phyloP scores from a whole-genome alignment of 2,797 vertebrate species.

The Threskiornis aethiopicus region DNA sequence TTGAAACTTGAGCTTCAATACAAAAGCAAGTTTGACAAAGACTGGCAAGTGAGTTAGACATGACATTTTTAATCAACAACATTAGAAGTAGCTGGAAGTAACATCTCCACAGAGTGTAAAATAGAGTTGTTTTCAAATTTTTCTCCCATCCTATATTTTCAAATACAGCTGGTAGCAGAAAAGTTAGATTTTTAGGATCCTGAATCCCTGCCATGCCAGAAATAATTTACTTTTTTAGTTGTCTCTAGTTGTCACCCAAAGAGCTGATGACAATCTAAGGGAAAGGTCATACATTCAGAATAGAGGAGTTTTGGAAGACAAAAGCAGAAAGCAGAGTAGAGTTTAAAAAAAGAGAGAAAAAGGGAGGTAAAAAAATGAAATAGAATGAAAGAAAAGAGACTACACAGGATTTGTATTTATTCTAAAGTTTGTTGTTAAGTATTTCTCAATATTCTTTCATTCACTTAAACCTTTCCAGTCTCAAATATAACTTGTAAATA shows the following conservation, averaged over 20 bases:
- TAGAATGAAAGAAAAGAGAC: neutral
- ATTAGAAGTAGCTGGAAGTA: neutral
- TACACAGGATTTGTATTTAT: neutral
- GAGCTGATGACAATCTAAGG: neutral
- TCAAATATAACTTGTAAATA: neutral
- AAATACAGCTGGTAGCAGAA: neutral
- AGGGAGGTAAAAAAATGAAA: accelerated
- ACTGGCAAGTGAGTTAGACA: conserved; percentile 65
- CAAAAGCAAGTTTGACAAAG: conserved; percentile 40
- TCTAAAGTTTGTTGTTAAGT: neutral
- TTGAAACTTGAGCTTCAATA: conserved; percentile 61
- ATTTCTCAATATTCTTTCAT: neutral
- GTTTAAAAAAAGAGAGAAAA: neutral
- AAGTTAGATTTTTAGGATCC: neutral
- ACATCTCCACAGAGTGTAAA: neutral
- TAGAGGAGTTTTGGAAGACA: neutral
- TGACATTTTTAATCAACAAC: neutral
- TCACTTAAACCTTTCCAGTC: neutral
- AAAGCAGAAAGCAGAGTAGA: neutral
- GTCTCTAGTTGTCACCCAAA: neutral
- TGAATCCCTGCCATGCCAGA: neutral
- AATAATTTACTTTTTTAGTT: neutral
- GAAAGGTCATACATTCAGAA: neutral
- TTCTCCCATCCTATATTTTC: neutral
- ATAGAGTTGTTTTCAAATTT: neutral